These are phyloP conservation scores for Malurus splendens DNA, from an alignment of 2,797 vertebrate species.

Conservation along the genomic window DNA sequence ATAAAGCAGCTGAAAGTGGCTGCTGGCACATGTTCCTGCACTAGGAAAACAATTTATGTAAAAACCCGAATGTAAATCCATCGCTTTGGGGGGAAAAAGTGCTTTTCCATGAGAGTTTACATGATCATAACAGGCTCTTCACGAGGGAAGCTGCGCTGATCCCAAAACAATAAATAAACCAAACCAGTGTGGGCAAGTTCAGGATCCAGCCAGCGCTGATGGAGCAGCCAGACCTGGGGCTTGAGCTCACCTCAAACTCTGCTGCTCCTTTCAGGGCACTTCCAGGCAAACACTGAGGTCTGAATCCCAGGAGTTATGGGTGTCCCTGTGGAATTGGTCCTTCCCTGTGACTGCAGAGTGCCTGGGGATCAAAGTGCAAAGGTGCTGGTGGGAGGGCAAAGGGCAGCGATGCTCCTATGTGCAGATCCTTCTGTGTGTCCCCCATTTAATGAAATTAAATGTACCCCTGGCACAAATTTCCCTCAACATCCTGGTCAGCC, in stretches of 20 bases:
- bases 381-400: neutral
- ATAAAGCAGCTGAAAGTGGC: neutral
- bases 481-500: neutral
- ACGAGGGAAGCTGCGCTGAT: neutral
- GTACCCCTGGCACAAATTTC: fast-evolving
- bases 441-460: fast-evolving
- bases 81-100: neutral
- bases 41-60: neutral
- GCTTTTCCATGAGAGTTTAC: neutral
- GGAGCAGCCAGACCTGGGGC: neutral
- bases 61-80: constrained; percentile 18
- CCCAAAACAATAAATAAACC: constrained; percentile 24
- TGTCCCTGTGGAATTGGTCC: fast-evolving
- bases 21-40: constrained; percentile 8
- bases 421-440: neutral
- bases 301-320: fast-evolving
- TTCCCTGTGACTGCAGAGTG: neutral
- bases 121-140: neutral
- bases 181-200: constrained; percentile 15
- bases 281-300: neutral
- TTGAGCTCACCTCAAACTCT: neutral
- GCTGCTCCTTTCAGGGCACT: neutral
- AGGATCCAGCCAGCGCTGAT: neutral
- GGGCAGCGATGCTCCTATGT: fast-evolving
- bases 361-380: neutral